Percentiles rank a stretch among this genome's conserved stretches.
Conservation (phyloP, 2,888 invertebrate genomes). For the Ptilodon capucinus region DNA sequence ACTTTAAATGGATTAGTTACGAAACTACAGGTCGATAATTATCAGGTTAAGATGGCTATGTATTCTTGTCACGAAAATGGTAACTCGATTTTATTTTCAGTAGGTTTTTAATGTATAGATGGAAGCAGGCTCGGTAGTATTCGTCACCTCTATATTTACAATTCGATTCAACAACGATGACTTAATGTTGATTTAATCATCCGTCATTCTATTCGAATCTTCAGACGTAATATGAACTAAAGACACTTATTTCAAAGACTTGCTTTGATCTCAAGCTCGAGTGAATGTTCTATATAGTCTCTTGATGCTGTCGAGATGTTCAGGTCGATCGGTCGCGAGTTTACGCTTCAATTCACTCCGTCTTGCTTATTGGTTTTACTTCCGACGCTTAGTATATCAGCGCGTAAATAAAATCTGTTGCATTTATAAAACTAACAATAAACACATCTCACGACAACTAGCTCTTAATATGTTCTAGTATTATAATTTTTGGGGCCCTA, state of each 20-base stretch:
- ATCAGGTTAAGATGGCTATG: neutral
- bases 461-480: too few species aligned
- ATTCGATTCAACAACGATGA: neutral
- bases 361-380: conserved; percentile 29
- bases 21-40: conserved; percentile 5
- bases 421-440: too few species aligned
- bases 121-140: neutral
- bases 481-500: too few species aligned
- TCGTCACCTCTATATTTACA: neutral
- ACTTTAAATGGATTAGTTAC: conserved; percentile 15
- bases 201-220: neutral
- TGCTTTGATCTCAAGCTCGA: conserved; percentile 10
- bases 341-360: conserved; percentile 21
- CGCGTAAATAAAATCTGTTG: conserved; percentile 3
- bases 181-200: neutral
- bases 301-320: conserved; percentile 10
- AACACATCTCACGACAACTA: too few species aligned
- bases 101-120: neutral
- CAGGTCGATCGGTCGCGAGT: conserved; percentile 14
- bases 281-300: conserved; percentile 7
- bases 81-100: neutral
- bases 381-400: conserved; percentile 16
- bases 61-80: neutral
- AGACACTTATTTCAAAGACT: conserved; percentile 1
- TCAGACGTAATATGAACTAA: conserved; percentile 6